Evolutionary conservation across 2,113 vertebrate genomes (phyloP), one percentile per base, ranked within the genome.

Genomic region (Trogon surrucura): DNA sequence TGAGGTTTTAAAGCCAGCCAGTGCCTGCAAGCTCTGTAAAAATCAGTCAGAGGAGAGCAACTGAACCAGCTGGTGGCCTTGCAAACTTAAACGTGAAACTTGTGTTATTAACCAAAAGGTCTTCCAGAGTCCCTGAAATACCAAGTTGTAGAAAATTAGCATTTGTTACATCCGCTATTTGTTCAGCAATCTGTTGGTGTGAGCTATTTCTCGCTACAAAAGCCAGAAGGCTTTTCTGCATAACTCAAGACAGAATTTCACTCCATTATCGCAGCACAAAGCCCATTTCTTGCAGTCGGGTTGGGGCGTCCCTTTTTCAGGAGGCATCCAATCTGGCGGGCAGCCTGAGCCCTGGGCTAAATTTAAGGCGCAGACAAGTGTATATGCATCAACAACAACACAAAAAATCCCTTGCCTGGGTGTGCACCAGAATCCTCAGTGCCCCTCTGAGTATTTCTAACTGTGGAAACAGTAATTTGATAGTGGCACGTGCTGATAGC

Each of bases 101-200:
- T 18, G n/a, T 25, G 22, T 67, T n/a, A 22, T 22, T 19, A 25
- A 7, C 32, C 57, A 22, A 25, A 0, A 47, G 48, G 48, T 20
- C 51, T 36, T 3, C 30, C 44, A 2, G 32, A 48, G 17, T 4
- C 30, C 51, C 25, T 1, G 3, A 36, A 80, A 80, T 3, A 3
- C 41, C 86, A 50, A 32, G 8, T 1, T 38, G 47, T 14, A 56
- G 75, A 69, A 50, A 85, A 29, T 9, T 4, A 36, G 32, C 29
- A 29, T 74, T 80, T 45, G 1, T 27, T 20, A 25, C 34, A 3
- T 19, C 66, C 75, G 19, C 29, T 58, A 30, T 23, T 72, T 25
- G 5, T 64, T 11, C 25, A 7, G 0, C 1, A n/a, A n/a, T n/a
- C 23, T 5, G 2, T 11, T 48, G 32, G 22, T 18, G 3, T 0